Conservation (phyloP, 2,113 vertebrate genomes). For the Neotoma lepida region DNA sequence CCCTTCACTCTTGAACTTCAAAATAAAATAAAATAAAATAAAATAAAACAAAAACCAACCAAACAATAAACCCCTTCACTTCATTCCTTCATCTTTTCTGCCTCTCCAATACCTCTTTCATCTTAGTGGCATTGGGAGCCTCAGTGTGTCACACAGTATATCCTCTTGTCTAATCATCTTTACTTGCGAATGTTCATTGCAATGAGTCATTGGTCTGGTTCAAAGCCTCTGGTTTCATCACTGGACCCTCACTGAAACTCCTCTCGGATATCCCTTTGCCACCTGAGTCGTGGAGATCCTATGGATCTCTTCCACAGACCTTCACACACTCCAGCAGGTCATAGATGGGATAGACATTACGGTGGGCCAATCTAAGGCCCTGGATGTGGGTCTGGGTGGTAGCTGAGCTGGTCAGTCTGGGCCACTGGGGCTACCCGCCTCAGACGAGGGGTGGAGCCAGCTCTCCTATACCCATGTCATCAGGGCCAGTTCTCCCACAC, state of each 20-base stretch:
- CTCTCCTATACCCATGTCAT: not conserved
- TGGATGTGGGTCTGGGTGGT: not conserved
- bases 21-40: not conserved
- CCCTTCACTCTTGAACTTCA: not conserved
- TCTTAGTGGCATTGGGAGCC: not conserved
- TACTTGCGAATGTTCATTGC: not conserved
- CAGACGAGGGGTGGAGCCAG: not conserved
- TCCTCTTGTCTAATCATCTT: not conserved
- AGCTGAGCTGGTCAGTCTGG: not conserved
- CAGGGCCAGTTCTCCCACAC: not conserved
- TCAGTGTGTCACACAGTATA: not conserved
- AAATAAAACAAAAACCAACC: not conserved
- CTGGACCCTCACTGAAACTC: not conserved
- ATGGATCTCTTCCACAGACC: not conserved
- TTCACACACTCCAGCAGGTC: not conserved
- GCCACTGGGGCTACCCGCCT: not conserved
- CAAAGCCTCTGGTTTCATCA: not conserved
- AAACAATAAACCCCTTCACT: not conserved
- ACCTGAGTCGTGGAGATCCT: not conserved
- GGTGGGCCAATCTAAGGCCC: too few species aligned
- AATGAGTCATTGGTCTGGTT: not conserved
- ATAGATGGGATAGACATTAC: not conserved
- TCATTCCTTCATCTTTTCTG: not conserved
- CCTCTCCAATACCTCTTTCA: not conserved
- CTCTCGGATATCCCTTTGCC: too few species aligned